Conservation (phyloP, 1,140 invertebrate genomes). For the Pogonognathellus flavescens region DNA sequence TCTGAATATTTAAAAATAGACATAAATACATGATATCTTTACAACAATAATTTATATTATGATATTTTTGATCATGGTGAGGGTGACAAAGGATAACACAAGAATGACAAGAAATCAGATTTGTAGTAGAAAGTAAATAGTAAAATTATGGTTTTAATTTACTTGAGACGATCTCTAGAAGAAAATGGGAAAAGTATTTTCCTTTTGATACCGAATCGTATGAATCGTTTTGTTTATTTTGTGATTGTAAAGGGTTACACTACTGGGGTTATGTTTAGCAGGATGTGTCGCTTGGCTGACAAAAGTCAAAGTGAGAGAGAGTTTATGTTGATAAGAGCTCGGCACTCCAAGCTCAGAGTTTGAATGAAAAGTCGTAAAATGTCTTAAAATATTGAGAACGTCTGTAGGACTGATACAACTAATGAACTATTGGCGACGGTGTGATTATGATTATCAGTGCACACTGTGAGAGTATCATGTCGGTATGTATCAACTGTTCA, state of each 20-base stretch:
- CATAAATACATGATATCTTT: too few relatives aligned
- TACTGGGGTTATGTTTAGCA: too few relatives aligned
- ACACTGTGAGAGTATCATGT: not conserved
- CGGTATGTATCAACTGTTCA: not conserved
- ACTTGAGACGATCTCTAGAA: too few relatives aligned
- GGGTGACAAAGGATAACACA: too few relatives aligned
- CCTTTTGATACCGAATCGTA: not conserved
- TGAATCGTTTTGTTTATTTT: too few relatives aligned
- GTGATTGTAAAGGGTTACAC: too few relatives aligned
- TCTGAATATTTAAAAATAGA: not conserved
- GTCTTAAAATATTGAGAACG: slow-evolving; percentile 29
- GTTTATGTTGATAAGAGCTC: slow-evolving; percentile 11
- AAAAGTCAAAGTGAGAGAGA: not conserved
- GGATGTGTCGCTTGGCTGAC: too few relatives aligned
- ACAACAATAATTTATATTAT: too few relatives aligned
- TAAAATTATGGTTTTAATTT: too few relatives aligned
- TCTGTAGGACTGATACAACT: slow-evolving; percentile 28
- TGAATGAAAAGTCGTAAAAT: slow-evolving; percentile 29
- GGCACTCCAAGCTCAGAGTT: not conserved
- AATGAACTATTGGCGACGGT: slow-evolving; percentile 34
- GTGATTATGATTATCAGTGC: slow-evolving; percentile 19
- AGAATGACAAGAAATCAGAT: too few relatives aligned
- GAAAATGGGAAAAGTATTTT: not conserved
- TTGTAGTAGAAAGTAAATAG: too few relatives aligned
- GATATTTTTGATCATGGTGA: not conserved